Percentiles rank a stretch among this genome's conserved stretches.
phyloP scores from a whole-genome alignment of 2,888 invertebrate species.

The Horisme vitalbata region DNA sequence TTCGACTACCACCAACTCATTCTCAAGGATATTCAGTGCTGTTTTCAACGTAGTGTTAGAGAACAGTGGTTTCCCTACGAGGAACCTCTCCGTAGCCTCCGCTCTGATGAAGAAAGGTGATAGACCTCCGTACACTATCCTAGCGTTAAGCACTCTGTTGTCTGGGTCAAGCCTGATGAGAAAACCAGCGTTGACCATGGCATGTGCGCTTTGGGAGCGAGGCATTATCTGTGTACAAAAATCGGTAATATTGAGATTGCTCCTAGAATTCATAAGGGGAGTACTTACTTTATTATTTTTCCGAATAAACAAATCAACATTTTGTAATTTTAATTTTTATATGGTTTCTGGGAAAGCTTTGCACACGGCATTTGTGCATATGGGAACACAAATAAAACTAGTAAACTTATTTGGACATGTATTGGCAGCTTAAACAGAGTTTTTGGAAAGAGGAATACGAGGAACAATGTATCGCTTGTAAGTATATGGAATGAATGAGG shows the following conservation, averaged over 20 bases:
- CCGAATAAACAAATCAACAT: no score
- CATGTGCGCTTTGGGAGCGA: conserved; percentile 87
- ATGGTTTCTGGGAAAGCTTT: no score
- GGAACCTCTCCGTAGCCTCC: conserved; percentile 67
- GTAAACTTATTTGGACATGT: no score
- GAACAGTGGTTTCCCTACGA: conserved; percentile 67
- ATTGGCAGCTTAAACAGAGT: no score
- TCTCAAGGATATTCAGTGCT: conserved; percentile 43
- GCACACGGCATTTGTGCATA: no score
- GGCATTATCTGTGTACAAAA: conserved; percentile 88
- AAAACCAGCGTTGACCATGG: conserved; percentile 89
- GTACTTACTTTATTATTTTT: no score
- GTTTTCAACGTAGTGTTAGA: conserved; percentile 64
- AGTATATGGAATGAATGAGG: no score
- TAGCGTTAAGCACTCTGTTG: conserved; percentile 27
- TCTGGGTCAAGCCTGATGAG: conserved; percentile 75
- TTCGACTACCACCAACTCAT: conserved; percentile 49
- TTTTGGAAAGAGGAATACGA: no score
- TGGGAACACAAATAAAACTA: no score
- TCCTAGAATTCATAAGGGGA: neutral
- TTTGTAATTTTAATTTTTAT: no score
- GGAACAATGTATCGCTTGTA: no score
- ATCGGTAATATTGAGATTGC: conserved; percentile 15
- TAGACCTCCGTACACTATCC: conserved; percentile 84
- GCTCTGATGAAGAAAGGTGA: conserved; percentile 70